phyloP scores from a whole-genome alignment of 2,113 vertebrate genomes.

The Microtus oregoni region DNA sequence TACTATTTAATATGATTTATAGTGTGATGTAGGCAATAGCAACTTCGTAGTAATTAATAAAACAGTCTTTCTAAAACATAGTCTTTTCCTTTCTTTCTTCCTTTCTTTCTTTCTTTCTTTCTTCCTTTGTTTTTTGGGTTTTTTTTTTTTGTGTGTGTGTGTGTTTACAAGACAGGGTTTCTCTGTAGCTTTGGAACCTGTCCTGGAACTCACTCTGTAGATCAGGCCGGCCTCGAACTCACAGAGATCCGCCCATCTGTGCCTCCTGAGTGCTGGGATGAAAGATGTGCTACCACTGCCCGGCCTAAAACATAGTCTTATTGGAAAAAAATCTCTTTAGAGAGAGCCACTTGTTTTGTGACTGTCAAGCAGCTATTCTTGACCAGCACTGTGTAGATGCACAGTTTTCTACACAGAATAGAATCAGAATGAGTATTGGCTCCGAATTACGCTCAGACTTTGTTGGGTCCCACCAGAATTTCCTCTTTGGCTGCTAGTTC shows the following conservation, averaged over 20 bases:
- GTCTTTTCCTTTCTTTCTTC: neutral
- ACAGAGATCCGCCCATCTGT: no score
- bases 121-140: no score
- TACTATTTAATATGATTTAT: constrained; percentile 1
- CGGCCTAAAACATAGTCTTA: neutral
- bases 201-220: no score
- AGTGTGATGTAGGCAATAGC: neutral
- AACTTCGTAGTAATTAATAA: neutral
- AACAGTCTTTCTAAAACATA: neutral
- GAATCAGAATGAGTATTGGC: neutral
- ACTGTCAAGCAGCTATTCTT: neutral
- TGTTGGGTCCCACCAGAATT: neutral
- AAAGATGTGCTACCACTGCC: no score
- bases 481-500: constrained; percentile 56
- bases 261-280: no score
- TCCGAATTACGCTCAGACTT: neutral
- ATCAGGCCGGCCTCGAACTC: no score
- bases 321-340: neutral
- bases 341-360: neutral
- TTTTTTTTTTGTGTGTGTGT: no score
- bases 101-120: neutral
- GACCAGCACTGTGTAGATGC: neutral
- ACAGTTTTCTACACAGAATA: neutral
- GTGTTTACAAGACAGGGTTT: no score
- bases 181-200: no score